Evolutionary conservation across 2,113 vertebrate species (phyloP), one percentile per base, ranked within the genome.

Genomic region (Sander vitreus): DNA sequence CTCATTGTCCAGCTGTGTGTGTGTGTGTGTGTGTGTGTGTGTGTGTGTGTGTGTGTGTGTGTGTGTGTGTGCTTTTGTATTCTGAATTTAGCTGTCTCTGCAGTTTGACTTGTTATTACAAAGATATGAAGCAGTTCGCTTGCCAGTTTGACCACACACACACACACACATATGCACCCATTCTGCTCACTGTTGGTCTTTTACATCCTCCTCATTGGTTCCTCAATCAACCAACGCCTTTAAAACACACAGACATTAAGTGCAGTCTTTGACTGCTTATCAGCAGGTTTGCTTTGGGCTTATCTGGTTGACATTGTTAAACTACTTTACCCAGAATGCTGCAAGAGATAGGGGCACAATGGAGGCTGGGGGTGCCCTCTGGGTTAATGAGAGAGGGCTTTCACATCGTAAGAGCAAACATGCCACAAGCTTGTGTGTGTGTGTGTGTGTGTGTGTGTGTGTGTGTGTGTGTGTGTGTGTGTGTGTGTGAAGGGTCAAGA

Each of bases 281-380:
- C 93, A 87, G 90, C 62, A 73, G 81, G 92, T 93, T 94, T 94
- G 93, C 90, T 81, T 89, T 94, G 84, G 83, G 89, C 92, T 94
- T 94, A 94, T 94, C 94, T 85, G 81, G 86, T 76, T 91, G 93
- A 94, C 93, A 94, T 93, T 94, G 94, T 93, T 92, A 94, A 93
- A 94, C 94, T 94, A 94, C 94, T 94, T 93, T 94, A 94, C 92
- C 94, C 93, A 94, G 89, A 94, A 94, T 94, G 92, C 93, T 57
- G 85, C 27, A 39, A 85, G 87, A 94, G 92, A 94, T 93, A 93
- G 86, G 88, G 89, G 83, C 85, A 94, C 92, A 93, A 94, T 94
- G 78, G 72, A 88, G 91, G 78, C 83, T 76, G 57, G 75, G 81
- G 91, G 80, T 87, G 91, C 87, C 88, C 90, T 89, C 83, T 73